Evolutionary conservation across 1,140 invertebrate species (phyloP), one percentile per base, ranked within the genome.

Genomic region (Rhizoglyphus robini): DNA sequence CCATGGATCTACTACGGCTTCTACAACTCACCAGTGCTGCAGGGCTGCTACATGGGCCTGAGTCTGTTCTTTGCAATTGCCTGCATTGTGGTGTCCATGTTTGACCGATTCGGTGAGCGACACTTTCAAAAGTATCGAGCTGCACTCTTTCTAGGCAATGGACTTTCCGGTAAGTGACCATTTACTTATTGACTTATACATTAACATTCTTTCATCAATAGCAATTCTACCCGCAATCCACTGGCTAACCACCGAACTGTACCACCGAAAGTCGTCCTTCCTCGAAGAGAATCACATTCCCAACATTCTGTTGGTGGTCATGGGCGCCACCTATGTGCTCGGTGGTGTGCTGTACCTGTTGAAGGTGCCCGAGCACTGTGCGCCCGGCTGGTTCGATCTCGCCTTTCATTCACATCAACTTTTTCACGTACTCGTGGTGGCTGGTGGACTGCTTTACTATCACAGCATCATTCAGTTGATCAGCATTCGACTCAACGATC

Each of bases 1-100:
- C 96, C 96, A 49, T 99, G 95, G 95, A 81, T 99, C 5, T 98
- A 99, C 76, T 99, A 99, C 77, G 93, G 94, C 71, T 99, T 99
- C 78, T 99, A 99, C 78, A 99, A 96, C 78, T 74, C 79, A 29
- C 67, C 54, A 77, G 81, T 82, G 68, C 87, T 86, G 8, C 91
- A 90, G 78, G 79, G 91, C 18, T 87, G 92, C 67, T 94, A 94
- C 74, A 76, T 93, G 60, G 87, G 86, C 49, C 83, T 93, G 54
- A 93, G 97, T 65, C 83, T 90, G 72, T 84, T 93, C 48, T 83
- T 99, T 69, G 95, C 96, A 60, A 82, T 92, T 66, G 82, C 86
- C 25, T 91, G 90, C 67, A 95, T 99, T 70, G 84, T 99, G 72
- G 92, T 99, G 2, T 98, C 94, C 4, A 78, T 99, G 51, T 96